phyloP scores from a whole-genome alignment of 2,888 invertebrate genomes.

The Perizoma flavofasciatum region DNA sequence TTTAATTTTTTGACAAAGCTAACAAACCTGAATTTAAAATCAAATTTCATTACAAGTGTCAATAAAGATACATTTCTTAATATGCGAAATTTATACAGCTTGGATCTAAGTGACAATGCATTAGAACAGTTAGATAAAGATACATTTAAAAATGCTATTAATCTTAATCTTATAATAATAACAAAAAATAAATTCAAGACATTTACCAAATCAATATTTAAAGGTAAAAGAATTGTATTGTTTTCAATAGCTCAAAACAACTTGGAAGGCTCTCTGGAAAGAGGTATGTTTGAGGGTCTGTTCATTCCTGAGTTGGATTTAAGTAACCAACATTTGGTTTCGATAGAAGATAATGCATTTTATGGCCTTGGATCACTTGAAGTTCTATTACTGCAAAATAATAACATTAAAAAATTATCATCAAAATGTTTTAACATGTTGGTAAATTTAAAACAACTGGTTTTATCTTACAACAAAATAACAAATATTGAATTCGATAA shows the following conservation, averaged over 20 bases:
- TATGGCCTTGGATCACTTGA: constrained; percentile 48
- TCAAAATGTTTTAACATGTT: constrained; percentile 53
- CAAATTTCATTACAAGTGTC: constrained; percentile 50
- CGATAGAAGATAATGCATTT: constrained; percentile 61
- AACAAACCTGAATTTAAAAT: constrained; percentile 49
- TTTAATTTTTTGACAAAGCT: constrained; percentile 52
- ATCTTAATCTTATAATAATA: constrained; percentile 49
- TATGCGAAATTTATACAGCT: constrained; percentile 40
- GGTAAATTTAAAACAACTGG: constrained; percentile 46
- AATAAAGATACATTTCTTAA: constrained; percentile 47
- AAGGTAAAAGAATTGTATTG: constrained; percentile 47
- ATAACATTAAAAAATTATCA: constrained; percentile 50
- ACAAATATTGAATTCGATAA: constrained; percentile 54
- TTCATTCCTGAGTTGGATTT: constrained; percentile 50
- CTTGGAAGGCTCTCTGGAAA: constrained; percentile 52
- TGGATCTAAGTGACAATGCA: constrained; percentile 56
- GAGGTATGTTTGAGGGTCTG: constrained; percentile 63
- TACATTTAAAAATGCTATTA: constrained; percentile 41
- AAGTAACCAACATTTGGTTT: constrained; percentile 52
- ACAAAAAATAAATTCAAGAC: constrained; percentile 55
- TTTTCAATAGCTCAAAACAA: constrained; percentile 55
- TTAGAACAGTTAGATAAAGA: constrained; percentile 47
- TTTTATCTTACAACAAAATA: constrained; percentile 63
- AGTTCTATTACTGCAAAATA: constrained; percentile 55
- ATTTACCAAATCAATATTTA: constrained; percentile 57